Base-by-base conservation (phyloP, 2,888 invertebrate species). In the Phania funesta region DNA sequence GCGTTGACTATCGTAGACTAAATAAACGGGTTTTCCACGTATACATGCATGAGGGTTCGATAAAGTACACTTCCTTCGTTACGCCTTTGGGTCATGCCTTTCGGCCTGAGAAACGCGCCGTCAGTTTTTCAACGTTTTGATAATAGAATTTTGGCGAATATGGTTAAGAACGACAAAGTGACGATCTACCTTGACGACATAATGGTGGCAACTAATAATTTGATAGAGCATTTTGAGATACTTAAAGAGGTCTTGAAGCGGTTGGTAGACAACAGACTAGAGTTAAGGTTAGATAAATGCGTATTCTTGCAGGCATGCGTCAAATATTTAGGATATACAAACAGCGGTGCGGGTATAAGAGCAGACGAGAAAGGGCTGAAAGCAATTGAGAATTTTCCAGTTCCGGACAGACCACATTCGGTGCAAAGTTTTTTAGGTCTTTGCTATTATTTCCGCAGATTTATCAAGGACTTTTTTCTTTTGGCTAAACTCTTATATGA, bases 1-100 rank as follows among this genome's bases (percentile, higher is more conserved):
- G 52, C 11, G 29, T 29, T 3, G 52, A 52, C 16, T 48, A 5
- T 13, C 9, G 48, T 2, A 48, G 24, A 6, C 24, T 48, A 0
- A 48, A 48, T 24, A 48, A 24, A 5, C 73, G 81, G 18, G 77
- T 77, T 52, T 67, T 54, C 22, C 77, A 77, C n/a, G 73, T 83
- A 1, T 50, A 46, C 9, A 73, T 83, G 54, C 16, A 60, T 46
- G 56, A 58, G 6, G 71, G 76, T 13, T 84, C 79, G 3, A 46
- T 83, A 1, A 78, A 77, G 24, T 77, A 77, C 13, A 82, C 83
- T 8, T 76, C 81, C 1, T 80, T 83, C 46, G 65, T 82, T 5
- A 83, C 77, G 7, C 71, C 79, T n/a, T 20, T 84, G 26, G 82
- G 80, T 8, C 81, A 82, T 83, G 83, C 80, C 83, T 2, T 79